A percentile compares a stretch with the other conserved stretches of the same genome.
Evolutionary conservation across 2,113 vertebrate genomes (phyloP).

Genomic region (Lophura nycthemera): DNA sequence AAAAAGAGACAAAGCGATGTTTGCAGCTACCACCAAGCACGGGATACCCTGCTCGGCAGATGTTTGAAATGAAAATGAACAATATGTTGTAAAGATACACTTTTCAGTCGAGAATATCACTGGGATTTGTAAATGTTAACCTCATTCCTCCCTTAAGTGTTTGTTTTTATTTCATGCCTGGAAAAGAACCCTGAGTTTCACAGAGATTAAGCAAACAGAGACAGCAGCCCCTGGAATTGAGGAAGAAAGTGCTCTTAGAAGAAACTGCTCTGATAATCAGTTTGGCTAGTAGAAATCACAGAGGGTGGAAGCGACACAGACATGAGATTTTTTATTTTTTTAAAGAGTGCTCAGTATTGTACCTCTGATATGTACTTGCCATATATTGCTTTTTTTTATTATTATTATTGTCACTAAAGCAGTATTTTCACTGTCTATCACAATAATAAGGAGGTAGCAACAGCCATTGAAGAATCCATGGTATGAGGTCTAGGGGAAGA

Average conservation of each 20-base stretch:
- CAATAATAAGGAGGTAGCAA: neutral
- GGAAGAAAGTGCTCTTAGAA: neutral
- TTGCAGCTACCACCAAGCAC: slow-evolving; percentile 38
- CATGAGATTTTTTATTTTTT: neutral
- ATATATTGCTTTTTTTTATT: neutral
- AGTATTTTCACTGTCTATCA: neutral
- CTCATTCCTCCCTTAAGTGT: slow-evolving; percentile 12
- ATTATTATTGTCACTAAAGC: neutral
- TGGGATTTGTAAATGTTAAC: slow-evolving; percentile 48
- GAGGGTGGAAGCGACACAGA: neutral
- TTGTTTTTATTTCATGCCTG: slow-evolving; percentile 16
- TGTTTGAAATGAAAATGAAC: slow-evolving; percentile 63
- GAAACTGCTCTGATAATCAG: neutral
- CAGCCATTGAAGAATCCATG: neutral
- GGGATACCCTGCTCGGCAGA: slow-evolving; percentile 21
- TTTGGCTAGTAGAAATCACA: neutral
- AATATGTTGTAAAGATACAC: slow-evolving; percentile 28
- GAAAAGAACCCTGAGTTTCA: neutral
- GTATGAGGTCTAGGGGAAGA: neutral
- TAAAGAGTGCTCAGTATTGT: neutral
- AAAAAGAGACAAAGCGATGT: slow-evolving; percentile 62
- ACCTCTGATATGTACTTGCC: neutral
- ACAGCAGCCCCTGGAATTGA: neutral
- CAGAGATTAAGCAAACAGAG: neutral
- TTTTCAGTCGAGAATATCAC: slow-evolving; percentile 30